Conservation (phyloP, 1,140 invertebrate species). For the Trichonephila clavata region DNA sequence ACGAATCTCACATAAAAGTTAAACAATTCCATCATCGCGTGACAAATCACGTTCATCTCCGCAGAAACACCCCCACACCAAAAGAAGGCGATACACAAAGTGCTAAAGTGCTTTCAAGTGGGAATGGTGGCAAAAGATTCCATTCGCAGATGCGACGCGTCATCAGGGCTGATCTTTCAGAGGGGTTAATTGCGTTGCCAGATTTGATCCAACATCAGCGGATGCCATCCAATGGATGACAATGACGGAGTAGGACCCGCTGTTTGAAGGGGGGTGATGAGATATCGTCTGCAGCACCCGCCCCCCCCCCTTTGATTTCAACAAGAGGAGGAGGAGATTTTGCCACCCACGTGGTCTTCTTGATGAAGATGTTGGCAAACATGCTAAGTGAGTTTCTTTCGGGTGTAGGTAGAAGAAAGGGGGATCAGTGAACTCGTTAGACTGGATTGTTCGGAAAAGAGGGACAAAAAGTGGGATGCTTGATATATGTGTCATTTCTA, state of each 20-base stretch:
- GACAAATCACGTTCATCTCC: neutral
- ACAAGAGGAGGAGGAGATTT: neutral
- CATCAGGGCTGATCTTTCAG: slow-evolving; percentile 11
- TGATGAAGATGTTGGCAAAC: slow-evolving; percentile 64
- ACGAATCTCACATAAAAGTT: neutral
- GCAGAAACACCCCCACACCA: neutral
- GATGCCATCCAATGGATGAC: slow-evolving; percentile 18
- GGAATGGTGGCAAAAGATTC: neutral
- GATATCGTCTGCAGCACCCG: neutral
- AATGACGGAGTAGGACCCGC: slow-evolving; percentile 29
- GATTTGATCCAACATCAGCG: neutral
- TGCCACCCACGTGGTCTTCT: slow-evolving; percentile 37
- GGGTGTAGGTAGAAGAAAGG: neutral
- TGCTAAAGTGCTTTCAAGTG: neutral
- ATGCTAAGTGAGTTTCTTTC: slow-evolving; percentile 38
- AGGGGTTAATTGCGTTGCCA: slow-evolving; percentile 62
- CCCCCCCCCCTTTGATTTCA: neutral
- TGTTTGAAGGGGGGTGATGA: neutral
- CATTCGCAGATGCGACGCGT: slow-evolving; percentile 31
- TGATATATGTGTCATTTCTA: neutral
- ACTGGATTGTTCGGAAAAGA: neutral
- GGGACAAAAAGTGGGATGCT: neutral
- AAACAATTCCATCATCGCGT: neutral
- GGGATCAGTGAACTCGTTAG: neutral
- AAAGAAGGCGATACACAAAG: neutral